Percentiles rank a stretch among this genome's conserved stretches.
Evolutionary conservation across 2,888 invertebrate species (phyloP).

Genomic region (Drosophila ezoana): DNA sequence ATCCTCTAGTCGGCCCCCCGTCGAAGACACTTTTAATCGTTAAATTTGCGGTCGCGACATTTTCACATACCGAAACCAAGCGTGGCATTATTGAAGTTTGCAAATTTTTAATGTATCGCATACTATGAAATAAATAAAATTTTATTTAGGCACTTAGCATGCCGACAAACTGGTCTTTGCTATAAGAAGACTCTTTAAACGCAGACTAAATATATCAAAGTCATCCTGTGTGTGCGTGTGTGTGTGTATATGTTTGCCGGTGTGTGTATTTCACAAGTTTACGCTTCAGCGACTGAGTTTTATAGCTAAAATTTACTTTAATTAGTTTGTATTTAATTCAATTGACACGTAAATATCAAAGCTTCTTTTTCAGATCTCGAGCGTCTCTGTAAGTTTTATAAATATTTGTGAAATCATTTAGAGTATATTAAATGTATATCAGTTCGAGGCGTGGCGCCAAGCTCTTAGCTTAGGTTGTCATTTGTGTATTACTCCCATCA

Average conservation of each 20-base stretch:
- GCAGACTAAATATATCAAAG: slow-evolving; percentile 21
- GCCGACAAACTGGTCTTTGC: neutral
- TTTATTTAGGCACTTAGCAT: slow-evolving; percentile 31
- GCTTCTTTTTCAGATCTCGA: neutral
- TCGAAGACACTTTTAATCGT: neutral
- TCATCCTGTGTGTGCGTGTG: neutral
- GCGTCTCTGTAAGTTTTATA: neutral
- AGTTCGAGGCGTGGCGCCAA: slow-evolving; percentile 36
- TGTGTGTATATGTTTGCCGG: no score
- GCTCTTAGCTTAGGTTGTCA: neutral
- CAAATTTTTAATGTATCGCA: slow-evolving; percentile 15
- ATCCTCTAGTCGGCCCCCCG: no score
- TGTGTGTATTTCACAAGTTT: slow-evolving; percentile 20
- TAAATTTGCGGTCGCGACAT: neutral
- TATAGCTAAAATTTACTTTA: slow-evolving; percentile 45
- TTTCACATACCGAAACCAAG: slow-evolving; percentile 2
- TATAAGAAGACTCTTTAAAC: slow-evolving; percentile 10
- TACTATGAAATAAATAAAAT: slow-evolving; percentile 8
- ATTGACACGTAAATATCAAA: slow-evolving; percentile 59
- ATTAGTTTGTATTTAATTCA: slow-evolving; percentile 75
- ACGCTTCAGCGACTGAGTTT: slow-evolving; percentile 9
- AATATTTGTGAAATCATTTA: slow-evolving; percentile 41
- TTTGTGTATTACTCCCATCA: neutral
- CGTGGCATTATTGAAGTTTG: slow-evolving; percentile 4
- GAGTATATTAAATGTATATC: slow-evolving; percentile 14